Conservation (phyloP, 2,113 vertebrate genomes). For the Daphoenositta chrysoptera region DNA sequence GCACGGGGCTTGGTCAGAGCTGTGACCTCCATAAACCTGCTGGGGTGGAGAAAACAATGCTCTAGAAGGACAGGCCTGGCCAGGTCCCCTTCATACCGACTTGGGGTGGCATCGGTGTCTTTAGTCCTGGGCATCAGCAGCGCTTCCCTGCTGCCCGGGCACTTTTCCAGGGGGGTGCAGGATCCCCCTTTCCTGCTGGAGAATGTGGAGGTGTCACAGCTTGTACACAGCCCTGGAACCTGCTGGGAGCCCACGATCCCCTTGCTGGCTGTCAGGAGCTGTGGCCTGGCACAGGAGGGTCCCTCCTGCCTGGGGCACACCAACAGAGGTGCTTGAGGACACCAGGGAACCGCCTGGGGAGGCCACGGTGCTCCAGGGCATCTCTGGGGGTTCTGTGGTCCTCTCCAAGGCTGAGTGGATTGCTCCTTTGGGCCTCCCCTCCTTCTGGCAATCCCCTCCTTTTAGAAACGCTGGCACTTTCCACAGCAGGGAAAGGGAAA, state of each 20-base stretch:
- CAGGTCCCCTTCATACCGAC: fast-evolving
- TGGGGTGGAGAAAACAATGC: background rate
- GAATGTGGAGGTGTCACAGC: background rate
- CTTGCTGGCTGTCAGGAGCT: background rate
- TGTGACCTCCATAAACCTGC: background rate
- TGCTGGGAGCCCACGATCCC: background rate
- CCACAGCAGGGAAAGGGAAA: background rate
- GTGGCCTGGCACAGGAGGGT: background rate
- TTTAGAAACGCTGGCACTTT: background rate
- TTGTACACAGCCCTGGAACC: fast-evolving
- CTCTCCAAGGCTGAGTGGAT: background rate
- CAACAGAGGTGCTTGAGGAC: background rate
- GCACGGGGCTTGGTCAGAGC: background rate
- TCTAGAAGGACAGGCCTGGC: background rate
- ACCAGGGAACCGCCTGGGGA: fast-evolving
- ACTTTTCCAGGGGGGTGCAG: background rate
- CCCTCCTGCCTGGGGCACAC: background rate
- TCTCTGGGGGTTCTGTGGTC: background rate
- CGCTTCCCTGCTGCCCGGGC: background rate
- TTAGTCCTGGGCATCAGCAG: background rate
- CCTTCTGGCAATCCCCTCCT: background rate
- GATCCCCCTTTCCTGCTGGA: background rate
- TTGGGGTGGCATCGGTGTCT: background rate
- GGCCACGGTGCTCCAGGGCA: background rate
- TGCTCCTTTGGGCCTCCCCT: background rate